phyloP scores from a whole-genome alignment of 2,113 vertebrate species.

The Bos indicus region DNA sequence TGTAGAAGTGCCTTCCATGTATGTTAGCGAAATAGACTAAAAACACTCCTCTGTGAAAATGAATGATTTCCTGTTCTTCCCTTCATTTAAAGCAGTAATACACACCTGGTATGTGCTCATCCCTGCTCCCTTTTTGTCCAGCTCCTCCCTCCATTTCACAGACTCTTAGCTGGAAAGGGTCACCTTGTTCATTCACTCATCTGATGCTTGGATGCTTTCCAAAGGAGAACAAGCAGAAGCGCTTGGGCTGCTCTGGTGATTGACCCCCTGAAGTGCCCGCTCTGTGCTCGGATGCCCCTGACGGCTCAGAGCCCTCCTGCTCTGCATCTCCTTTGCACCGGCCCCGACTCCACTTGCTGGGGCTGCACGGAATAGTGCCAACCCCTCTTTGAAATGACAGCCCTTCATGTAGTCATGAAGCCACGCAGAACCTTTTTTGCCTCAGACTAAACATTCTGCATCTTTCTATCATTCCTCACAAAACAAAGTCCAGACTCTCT shows the following conservation, averaged over 20 bases:
- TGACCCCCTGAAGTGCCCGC: not conserved
- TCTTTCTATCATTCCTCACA: not conserved
- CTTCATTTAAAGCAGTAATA: conserved; percentile 29
- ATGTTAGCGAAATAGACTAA: conserved; percentile 38
- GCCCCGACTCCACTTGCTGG: not conserved
- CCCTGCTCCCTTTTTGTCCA: not conserved
- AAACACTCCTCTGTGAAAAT: conserved; percentile 48
- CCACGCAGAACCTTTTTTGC: not conserved
- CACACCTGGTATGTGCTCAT: not conserved
- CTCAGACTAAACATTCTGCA: not conserved
- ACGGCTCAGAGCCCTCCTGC: not conserved
- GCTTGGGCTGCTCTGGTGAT: not conserved
- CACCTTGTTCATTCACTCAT: conserved; percentile 12
- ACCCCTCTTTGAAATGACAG: not conserved
- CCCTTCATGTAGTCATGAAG: not conserved
- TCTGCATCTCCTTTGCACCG: not conserved
- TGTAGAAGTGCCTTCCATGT: conserved; percentile 17
- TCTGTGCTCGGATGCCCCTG: not conserved
- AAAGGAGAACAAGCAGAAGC: conserved; percentile 36
- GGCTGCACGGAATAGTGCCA: not conserved
- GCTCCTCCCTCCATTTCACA: not conserved
- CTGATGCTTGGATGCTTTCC: conserved; percentile 2
- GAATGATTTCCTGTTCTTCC: conserved; percentile 17
- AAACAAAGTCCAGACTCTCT: not conserved
- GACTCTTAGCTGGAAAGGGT: not conserved